Evolutionary conservation across 64 coral and sea anemone genomes (phyloP).

Genomic region (Actinia tenebrosa): DNA sequence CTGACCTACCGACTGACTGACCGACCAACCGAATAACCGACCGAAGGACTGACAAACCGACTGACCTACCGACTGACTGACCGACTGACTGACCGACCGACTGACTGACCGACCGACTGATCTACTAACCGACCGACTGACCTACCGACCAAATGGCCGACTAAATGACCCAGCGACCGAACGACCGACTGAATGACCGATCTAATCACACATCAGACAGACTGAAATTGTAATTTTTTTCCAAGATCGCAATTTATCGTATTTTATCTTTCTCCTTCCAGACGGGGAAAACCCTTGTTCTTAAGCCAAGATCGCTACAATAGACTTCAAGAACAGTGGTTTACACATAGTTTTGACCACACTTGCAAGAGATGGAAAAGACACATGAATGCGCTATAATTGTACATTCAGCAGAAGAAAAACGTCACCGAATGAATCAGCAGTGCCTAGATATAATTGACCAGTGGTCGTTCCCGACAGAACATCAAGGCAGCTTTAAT

Average conservation of each 20-base stretch:
- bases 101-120: background rate
- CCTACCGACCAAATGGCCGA: too few species aligned
- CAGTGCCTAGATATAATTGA: background rate
- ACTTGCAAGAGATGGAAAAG: constrained; percentile 93
- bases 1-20: background rate
- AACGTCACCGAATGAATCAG: background rate
- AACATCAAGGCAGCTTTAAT: background rate
- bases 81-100: too few species aligned
- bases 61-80: background rate
- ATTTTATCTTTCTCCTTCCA: constrained; percentile 1
- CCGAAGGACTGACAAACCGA: background rate
- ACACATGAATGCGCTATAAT: constrained; percentile 67
- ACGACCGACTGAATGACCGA: too few species aligned
- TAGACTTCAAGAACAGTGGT: constrained; percentile 91
- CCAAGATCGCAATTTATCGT: background rate
- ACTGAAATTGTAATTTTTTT: background rate
- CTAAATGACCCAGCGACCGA: too few species aligned
- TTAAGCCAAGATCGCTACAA: constrained; percentile 81
- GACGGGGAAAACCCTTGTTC: constrained; percentile 94
- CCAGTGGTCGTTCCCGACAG: background rate
- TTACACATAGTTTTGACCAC: constrained; percentile 90
- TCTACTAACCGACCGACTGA: background rate
- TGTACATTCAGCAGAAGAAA: background rate
- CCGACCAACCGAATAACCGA: background rate
- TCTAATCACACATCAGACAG: too few species aligned